These are phyloP conservation scores for Drepana arcuata DNA, from an alignment of 1,140 invertebrate genomes.

Conservation along the genomic window DNA sequence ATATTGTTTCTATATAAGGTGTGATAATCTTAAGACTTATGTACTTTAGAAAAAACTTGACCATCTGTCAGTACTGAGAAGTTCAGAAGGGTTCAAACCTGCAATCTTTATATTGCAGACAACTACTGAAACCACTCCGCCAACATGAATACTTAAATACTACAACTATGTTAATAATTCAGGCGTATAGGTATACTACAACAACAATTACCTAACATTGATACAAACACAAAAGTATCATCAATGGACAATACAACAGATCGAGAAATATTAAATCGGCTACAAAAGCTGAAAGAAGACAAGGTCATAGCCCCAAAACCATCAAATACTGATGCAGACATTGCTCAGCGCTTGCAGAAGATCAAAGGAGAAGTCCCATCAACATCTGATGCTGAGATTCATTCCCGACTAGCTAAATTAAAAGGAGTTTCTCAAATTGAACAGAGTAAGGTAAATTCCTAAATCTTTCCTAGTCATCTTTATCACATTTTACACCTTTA, in stretches of 20 bases:
- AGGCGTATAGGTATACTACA: constrained; percentile 28
- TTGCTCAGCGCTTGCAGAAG: constrained; percentile 74
- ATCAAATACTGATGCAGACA: constrained; percentile 58
- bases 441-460: constrained; percentile 39
- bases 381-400: constrained; percentile 69
- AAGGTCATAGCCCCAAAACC: constrained; percentile 25
- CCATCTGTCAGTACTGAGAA: too few species aligned
- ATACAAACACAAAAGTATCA: constrained; percentile 1
- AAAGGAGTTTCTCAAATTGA: constrained; percentile 61
- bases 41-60: too few species aligned
- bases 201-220: constrained; percentile 24
- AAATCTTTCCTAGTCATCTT: constrained; percentile 14
- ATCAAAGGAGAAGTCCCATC: constrained; percentile 69
- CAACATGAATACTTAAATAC: not conserved
- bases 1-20: too few species aligned
- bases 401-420: constrained; percentile 71
- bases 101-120: not conserved
- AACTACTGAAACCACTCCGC: constrained; percentile 7
- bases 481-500: too few species aligned
- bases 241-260: constrained; percentile 39
- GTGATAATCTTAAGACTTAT: too few species aligned
- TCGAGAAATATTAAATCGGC: constrained; percentile 65
- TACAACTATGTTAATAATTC: constrained; percentile 2
- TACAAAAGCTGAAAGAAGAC: constrained; percentile 47
- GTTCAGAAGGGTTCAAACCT: too few species aligned